Evolutionary conservation across 1,140 invertebrate species (phyloP), one percentile per base, ranked within the genome.

Genomic region (Conus ventricosus): DNA sequence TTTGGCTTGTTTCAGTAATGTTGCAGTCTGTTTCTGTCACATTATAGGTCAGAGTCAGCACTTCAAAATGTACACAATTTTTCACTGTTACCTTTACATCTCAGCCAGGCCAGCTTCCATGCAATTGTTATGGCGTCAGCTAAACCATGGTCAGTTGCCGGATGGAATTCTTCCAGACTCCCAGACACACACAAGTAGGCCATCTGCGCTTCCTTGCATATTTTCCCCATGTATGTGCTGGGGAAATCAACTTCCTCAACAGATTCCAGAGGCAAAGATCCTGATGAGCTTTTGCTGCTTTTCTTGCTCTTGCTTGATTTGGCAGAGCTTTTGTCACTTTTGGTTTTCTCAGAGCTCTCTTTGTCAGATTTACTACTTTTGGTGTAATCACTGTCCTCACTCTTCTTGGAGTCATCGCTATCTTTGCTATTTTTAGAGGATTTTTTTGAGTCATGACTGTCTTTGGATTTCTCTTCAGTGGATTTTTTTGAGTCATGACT

Each of bases 131-230:
- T 15, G 55, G 67, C 23, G 6, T 85, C 84, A 2, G 23, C 8
- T 8, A 85, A 20, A 15, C 60, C 55, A 6, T 23, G 23, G 6
- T 5, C 11, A 10, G 60, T 23, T 11, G 8, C 11, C 20, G 60
- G 55, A 15, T 57, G 84, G 84, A 85, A 85, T 57, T 25, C 25
- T 20, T 85, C 23, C 55, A 85, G 55, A 13, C 23, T 63, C 57
- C 67, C 84, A 27, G 8, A 25, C 5, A 63, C 84, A 39, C 84
- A 85, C 27, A 60, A 6, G 57, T 27, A 85, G 8, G 84, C 84
- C 23, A 67, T n/a, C 27, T 20, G 57, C 1, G 57, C 55, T 20
- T 85, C 55, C 25, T 20, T 4, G 60, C 84, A 85, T n/a, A 25
- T 27, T 8, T 39, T 55, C 1, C 84, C 84, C 55, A 85, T 17